Evolutionary conservation across 2,113 vertebrate species (phyloP), one percentile per base, ranked within the genome.

Genomic region (Arizona elegans): DNA sequence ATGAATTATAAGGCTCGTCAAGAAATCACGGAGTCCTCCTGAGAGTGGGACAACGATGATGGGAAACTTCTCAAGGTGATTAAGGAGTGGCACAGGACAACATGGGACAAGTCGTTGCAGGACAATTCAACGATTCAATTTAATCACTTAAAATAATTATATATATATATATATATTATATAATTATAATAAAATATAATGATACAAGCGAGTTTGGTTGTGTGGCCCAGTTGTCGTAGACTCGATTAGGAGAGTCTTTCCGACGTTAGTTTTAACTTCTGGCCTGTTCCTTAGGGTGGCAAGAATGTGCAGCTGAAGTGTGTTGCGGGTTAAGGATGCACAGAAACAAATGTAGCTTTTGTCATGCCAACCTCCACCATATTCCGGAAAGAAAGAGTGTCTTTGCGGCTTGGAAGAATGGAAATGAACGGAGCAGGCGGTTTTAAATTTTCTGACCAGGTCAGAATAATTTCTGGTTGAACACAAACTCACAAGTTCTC

Each of bases 1-100:
- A 93, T 2, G 6, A 94, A 94, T 59, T 94, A 81, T 70, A 93
- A 96, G 70, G 43, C 87, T 92, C 52, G 9, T 89, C 95, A 93
- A 92, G 50, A 43, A 43, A 89, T 93, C 92, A 85, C 93, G 91
- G 95, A 93, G 90, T 17, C 6, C n/a, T 29, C 3, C 5, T 26
- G 54, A 21, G 19, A 13, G 2, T 58, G 13, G 29, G 26, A 8
- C 53, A 50, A 89, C 50, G 43, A 89, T 91, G 93, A 1, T 8
- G 90, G 19, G 94, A 91, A 87, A 95, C 85, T 94, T 90, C 90
- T 19, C 8, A 1, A 33, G 17, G 23, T 6, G 26, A 59, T 59
- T 24, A 47, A 24, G 23, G 58, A 24, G 8, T 24, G 23, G 58
- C 23, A 59, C 1, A 8, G 58, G 7, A 58, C 21, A 58, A 58